Percentiles rank a stretch among this genome's conserved stretches.
Evolutionary conservation across 2,888 invertebrate genomes (phyloP).

Genomic region (Argyra leucocephala): DNA sequence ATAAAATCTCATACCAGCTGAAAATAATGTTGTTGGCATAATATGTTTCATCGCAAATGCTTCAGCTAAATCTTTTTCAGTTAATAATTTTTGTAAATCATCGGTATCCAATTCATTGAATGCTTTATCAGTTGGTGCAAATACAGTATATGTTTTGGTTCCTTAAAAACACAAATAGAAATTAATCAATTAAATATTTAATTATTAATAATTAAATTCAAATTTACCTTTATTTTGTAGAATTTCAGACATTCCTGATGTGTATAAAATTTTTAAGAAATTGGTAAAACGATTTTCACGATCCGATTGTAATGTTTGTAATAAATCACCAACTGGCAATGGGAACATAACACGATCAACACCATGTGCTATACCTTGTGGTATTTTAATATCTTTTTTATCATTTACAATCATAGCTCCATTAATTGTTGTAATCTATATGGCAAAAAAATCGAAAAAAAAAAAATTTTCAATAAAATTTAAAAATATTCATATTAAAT

Average conservation of each 20-base stretch:
- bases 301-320: constrained; percentile 77
- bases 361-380: constrained; percentile 76
- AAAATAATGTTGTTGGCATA: constrained; percentile 68
- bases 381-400: constrained; percentile 71
- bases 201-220: too few relatives aligned
- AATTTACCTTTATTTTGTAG: constrained; percentile 41
- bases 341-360: constrained; percentile 84
- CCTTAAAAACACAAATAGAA: constrained; percentile 44
- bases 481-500: not conserved
- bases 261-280: constrained; percentile 65
- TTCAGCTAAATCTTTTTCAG: constrained; percentile 56
- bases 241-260: constrained; percentile 67
- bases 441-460: constrained; percentile 12
- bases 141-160: constrained; percentile 73
- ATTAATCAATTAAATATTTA: too few relatives aligned
- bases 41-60: constrained; percentile 68
- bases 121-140: constrained; percentile 75
- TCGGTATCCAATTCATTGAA: constrained; percentile 57
- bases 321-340: constrained; percentile 73
- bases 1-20: constrained; percentile 79
- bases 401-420: constrained; percentile 74
- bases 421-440: constrained; percentile 70
- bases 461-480: not conserved
- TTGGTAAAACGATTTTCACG: constrained; percentile 69
- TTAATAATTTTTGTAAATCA: constrained; percentile 53